Conservation (phyloP, 2,888 invertebrate species). For the Alcis repandata region DNA sequence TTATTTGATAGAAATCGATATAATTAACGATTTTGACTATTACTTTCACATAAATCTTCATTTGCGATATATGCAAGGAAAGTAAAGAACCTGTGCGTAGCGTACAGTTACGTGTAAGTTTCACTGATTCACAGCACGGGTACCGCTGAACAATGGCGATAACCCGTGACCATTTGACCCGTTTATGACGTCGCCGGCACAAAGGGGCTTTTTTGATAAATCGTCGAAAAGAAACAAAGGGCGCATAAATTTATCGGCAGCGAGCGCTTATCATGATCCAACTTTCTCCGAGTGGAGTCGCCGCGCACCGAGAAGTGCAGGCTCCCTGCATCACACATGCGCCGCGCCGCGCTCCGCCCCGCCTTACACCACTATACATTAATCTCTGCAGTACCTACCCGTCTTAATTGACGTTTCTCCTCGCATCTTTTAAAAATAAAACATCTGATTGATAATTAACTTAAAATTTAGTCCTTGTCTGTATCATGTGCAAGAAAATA, state of each 20-base stretch:
- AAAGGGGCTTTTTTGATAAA: conserved; percentile 79
- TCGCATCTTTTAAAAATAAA: too few species aligned
- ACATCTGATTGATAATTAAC: neutral
- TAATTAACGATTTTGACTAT: neutral
- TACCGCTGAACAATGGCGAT: conserved; percentile 40
- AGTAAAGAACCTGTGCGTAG: conserved; percentile 19
- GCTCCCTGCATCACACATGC: conserved; percentile 53
- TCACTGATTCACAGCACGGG: conserved; percentile 33
- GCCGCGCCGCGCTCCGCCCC: conserved; percentile 40
- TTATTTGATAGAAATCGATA: neutral
- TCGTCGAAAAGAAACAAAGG: conserved; percentile 84
- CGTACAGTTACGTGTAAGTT: conserved; percentile 26
- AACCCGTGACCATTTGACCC: conserved; percentile 60
- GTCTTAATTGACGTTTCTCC: neutral
- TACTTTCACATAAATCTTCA: neutral
- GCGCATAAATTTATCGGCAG: conserved; percentile 80
- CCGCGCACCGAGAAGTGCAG: conserved; percentile 50
- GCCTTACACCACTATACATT: neutral
- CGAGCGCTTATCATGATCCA: conserved; percentile 80
- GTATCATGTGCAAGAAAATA: neutral
- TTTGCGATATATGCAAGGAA: neutral
- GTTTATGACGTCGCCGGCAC: conserved; percentile 59
- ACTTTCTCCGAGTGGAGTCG: conserved; percentile 78
- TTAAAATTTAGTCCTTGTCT: neutral
- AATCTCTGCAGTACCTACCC: conserved; percentile 4